Percentiles rank a stretch among this genome's conserved stretches.
Conservation (phyloP, 2,113 vertebrate species). For the Parus major region DNA sequence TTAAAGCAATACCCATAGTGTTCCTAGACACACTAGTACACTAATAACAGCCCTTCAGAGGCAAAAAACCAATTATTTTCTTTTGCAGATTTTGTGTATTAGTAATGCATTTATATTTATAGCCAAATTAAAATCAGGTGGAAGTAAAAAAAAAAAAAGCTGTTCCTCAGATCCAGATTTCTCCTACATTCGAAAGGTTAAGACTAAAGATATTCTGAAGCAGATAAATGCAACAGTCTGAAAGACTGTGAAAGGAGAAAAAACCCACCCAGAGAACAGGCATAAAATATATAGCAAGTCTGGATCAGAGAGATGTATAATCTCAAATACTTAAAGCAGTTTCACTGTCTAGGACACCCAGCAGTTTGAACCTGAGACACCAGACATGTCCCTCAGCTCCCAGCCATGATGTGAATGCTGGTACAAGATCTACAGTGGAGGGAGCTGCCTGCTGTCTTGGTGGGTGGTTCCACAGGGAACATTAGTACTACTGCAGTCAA, state of each 20-base stretch:
- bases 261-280: background rate
- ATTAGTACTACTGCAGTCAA: background rate
- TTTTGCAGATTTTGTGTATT: background rate
- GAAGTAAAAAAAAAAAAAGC: background rate
- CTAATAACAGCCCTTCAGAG: background rate
- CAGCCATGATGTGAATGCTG: background rate
- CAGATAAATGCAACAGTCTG: background rate
- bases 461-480: rapidly evolving
- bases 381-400: background rate
- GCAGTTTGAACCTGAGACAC: background rate
- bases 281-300: background rate
- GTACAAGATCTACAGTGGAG: background rate
- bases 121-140: background rate
- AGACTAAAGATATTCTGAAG: background rate
- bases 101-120: background rate
- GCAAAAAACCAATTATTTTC: background rate
- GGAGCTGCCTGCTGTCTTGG: background rate
- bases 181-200: background rate
- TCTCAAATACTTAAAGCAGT: background rate
- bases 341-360: background rate
- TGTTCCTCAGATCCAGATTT: background rate
- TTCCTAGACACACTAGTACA: background rate
- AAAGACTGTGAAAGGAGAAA: background rate
- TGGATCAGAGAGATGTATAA: background rate
- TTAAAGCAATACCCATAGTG: background rate